Base-by-base conservation (phyloP, 2,113 vertebrate genomes). In the Carettochelys insculpta region DNA sequence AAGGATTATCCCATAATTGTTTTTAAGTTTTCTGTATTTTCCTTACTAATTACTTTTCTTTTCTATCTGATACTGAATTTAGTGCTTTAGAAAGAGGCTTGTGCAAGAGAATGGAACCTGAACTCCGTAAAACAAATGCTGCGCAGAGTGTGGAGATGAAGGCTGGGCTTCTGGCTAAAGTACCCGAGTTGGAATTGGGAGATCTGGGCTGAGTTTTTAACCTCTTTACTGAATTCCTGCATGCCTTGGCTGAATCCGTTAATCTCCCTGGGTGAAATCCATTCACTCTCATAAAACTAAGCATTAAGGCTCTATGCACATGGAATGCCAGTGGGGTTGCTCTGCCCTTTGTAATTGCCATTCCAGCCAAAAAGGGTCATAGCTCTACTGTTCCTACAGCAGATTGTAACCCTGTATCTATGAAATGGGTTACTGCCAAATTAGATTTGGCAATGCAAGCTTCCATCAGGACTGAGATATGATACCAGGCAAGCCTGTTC, bases 381-480 rank as follows among this genome's bases (percentile, higher is more conserved):
- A 71, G 6, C 29, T 38, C 56, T 8, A 25, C 12, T 25, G 48
- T 52, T 8, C 48, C 6, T 50, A 86, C 7, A 45, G 2, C 25
- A 14, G 3, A 29, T 6, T 24, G 17, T n/a, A 83, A 81, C 53
- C 3, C 24, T 54, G 19, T 7, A 83, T 45, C 56, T 75, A 1
- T 29, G 6, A 80, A 75, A 58, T 24, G 34, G 77, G 24, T n/a
- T 90, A 17, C 13, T 20, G 78, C 34, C 71, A 22, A 83, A 53
- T 5, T 61, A 2, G 19, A 38, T 38, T 27, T 77, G 45, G 31
- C 41, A 43, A 5, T 43, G 47, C 27, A 86, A 94, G 80, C 3
- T 82, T n/a, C 10, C 58, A 83, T 22, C 7, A 47, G 78, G 19
- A 14, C 25, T 4, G 4, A 77, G 0, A 1, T 7, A 61, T 0